These are phyloP conservation scores for Datnioides undecimradiatus DNA, from an alignment of 2,113 vertebrate species.

Conservation along the genomic window DNA sequence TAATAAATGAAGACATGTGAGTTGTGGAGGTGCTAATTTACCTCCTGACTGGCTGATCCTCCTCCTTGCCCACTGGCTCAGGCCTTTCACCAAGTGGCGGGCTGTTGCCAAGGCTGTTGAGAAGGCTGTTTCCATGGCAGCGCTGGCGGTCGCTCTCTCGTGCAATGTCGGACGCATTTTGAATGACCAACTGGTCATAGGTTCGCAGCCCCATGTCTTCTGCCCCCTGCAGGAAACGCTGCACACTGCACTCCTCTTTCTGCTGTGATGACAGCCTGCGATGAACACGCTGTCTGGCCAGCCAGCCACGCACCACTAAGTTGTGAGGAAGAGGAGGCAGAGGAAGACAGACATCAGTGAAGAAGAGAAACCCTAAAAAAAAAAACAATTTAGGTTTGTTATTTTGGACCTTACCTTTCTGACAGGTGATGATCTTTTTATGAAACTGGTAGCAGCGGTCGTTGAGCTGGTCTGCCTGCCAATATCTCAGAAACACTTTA, in stretches of 20 bases:
- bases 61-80: conserved; percentile 85
- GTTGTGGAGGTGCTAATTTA: conserved; percentile 62
- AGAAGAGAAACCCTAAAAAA: background rate
- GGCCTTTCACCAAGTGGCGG: conserved; percentile 85
- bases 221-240: conserved; percentile 90
- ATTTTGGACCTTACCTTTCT: conserved; percentile 89
- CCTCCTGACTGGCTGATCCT: conserved; percentile 87
- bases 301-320: conserved; percentile 91
- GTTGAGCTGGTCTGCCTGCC: conserved; percentile 94
- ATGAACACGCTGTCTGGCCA: conserved; percentile 86
- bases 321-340: background rate
- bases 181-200: conserved; percentile 92
- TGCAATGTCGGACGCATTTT: conserved; percentile 94
- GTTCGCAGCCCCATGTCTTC: conserved; percentile 91
- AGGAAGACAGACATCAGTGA: conserved; percentile 14
- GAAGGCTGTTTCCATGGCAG: conserved; percentile 77
- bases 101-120: conserved; percentile 63
- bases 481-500: conserved; percentile 95
- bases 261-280: conserved; percentile 83
- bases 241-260: conserved; percentile 84
- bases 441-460: conserved; percentile 92
- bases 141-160: conserved; percentile 91
- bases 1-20: background rate
- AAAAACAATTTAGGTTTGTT: background rate
- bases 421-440: conserved; percentile 93